These are phyloP conservation scores for Oasisia sp. DNA, from an alignment of 2,888 invertebrate species.

Conservation along the genomic window DNA sequence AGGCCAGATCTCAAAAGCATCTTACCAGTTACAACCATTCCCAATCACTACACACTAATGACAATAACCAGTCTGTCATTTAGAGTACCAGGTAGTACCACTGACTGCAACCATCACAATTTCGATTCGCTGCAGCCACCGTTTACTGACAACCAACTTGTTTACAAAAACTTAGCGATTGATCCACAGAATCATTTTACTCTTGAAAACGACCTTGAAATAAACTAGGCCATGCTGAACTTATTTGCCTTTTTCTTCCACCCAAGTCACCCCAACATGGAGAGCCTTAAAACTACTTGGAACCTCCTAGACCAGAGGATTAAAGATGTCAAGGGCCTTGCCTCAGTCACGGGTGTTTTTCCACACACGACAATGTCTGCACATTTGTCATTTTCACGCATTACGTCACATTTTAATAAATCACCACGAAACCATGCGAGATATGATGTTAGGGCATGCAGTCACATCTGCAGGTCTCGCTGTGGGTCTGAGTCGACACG, in stretches of 20 bases:
- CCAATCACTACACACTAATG: no score
- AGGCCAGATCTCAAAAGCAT: background rate
- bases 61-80: no score
- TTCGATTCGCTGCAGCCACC: background rate
- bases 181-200: background rate
- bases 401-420: constrained; percentile 12
- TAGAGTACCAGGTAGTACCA: background rate
- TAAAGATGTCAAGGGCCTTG: background rate
- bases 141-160: background rate
- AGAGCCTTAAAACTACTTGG: background rate
- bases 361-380: background rate
- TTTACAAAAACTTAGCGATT: background rate
- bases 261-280: no score
- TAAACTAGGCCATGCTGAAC: background rate
- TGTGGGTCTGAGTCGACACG: background rate
- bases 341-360: background rate
- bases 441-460: background rate
- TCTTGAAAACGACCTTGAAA: background rate
- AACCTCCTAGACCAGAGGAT: background rate
- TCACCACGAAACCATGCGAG: background rate
- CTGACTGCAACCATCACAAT: background rate
- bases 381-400: background rate
- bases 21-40: no score
- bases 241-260: background rate
- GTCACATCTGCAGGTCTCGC: background rate